Evolutionary conservation across 2,888 invertebrate genomes (phyloP), one percentile per base, ranked within the genome.

Genomic region (Drosophila stalkeri): DNA sequence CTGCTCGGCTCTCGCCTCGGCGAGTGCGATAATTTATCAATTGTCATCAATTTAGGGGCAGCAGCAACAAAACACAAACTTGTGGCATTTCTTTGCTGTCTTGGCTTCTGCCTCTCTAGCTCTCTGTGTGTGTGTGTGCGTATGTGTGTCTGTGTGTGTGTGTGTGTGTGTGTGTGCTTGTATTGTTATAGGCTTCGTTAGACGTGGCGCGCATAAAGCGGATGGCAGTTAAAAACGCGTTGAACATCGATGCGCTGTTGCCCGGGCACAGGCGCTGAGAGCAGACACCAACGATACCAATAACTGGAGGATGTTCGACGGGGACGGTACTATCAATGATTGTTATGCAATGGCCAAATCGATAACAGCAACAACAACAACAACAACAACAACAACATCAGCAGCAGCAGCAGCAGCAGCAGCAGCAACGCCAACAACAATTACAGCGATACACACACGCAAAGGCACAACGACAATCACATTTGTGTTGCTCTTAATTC

Each of bases 21-120:
- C 60, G 71, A 72, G 69, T 72, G 81, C 83, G 77, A 83, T 90
- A 91, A 91, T 91, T 91, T 89, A 89, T 91, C 91, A 91, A 91
- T 91, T 91, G 91, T 79, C 80, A 83, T 81, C 90, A 91, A 91
- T 91, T 91, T 90, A 86, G 86, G 66, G 60, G 72, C 68, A 76
- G 65, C 64, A 65, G 49, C 46, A 63, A 62, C 62, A 72, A 62
- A 54, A 59, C 49, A 51, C 49, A 51, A 66, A 74, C 77, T 70
- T 77, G 78, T 73, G 75, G 81, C 89, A 73, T 86, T 88, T 83
- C 89, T 83, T 83, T 85, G 81, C 70, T 61, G 77, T 73, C 77
- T 77, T 77, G 68, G 60, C 64, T 18, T 23, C 41, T 41, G 37
- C 27, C 27, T 27, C 27, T 6, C 27, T 27, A 6, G n/a, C n/a